Conservation (phyloP, 2,113 vertebrate genomes). For the Eleginops maclovinus region DNA sequence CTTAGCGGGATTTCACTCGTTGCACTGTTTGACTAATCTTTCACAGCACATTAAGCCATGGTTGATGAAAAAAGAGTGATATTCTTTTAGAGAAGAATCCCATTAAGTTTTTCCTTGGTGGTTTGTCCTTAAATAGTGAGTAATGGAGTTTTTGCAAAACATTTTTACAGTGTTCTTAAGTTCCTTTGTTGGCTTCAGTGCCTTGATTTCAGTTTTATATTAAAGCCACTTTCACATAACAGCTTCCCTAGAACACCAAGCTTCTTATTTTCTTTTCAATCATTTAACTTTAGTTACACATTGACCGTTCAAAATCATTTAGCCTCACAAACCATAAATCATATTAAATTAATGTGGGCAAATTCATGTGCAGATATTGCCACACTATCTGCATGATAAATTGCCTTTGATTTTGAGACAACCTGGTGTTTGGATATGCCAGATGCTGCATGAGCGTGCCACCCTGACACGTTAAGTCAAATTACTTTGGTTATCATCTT, state of each 20-base stretch:
- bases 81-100: neutral
- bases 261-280: slow-evolving; percentile 4
- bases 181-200: slow-evolving; percentile 19
- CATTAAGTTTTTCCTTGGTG: slow-evolving; percentile 18
- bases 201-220: slow-evolving; percentile 20
- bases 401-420: slow-evolving; percentile 24
- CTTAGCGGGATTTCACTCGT: slow-evolving; percentile 20
- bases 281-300: slow-evolving; percentile 35
- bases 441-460: neutral
- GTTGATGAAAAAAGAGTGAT: slow-evolving; percentile 5
- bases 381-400: slow-evolving; percentile 29
- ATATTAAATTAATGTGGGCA: slow-evolving; percentile 18
- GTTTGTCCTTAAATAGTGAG: slow-evolving; percentile 29
- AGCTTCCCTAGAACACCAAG: neutral
- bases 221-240: neutral
- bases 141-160: slow-evolving; percentile 4
- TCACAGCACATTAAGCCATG: neutral
- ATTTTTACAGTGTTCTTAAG: slow-evolving; percentile 13
- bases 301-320: slow-evolving; percentile 26
- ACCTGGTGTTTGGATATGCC: neutral
- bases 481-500: neutral
- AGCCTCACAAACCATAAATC: slow-evolving; percentile 17
- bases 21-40: slow-evolving; percentile 8
- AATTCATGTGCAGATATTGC: slow-evolving; percentile 19
- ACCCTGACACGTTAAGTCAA: slow-evolving; percentile 1